These are phyloP conservation scores for Vulpes vulpes DNA, from an alignment of 2,113 vertebrate genomes.

Conservation along the genomic window DNA sequence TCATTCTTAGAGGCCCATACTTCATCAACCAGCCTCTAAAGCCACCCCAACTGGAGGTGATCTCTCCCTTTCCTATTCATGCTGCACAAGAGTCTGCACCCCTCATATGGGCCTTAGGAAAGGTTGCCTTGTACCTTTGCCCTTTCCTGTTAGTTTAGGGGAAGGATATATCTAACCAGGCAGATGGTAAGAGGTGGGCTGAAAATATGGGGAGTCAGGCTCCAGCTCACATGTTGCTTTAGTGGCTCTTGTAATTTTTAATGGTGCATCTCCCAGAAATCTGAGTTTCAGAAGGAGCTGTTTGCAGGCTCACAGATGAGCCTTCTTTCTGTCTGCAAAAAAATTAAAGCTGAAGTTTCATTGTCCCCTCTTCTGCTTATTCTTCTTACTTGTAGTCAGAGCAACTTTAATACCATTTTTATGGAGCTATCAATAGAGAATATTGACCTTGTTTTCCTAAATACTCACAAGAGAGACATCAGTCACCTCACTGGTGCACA, in stretches of 20 bases:
- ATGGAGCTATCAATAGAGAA: not conserved
- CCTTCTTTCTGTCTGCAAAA: not conserved
- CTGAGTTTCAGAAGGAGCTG: not conserved
- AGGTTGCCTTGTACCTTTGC: not conserved
- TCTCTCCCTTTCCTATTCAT: not conserved
- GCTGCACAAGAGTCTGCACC: not conserved
- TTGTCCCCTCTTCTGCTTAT: not conserved
- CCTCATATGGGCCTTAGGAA: not conserved
- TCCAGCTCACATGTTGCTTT: not conserved
- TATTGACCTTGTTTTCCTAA: conserved; percentile 44
- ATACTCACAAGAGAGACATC: not conserved
- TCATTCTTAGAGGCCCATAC: not conserved
- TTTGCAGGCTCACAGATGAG: not conserved
- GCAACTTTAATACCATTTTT: conserved; percentile 22
- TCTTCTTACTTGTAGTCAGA: not conserved
- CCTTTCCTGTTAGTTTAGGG: not conserved
- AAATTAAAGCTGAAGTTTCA: conserved; percentile 35
- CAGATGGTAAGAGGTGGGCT: not conserved
- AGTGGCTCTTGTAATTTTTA: conserved; percentile 5
- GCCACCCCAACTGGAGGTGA: not conserved
- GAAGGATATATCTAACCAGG: not conserved
- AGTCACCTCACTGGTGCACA: not conserved
- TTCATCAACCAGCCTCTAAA: not conserved
- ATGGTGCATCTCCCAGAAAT: not conserved
- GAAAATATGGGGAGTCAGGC: not conserved